A percentile compares a stretch with the other conserved stretches of the same genome.
Evolutionary conservation across 2,797 vertebrate species (phyloP).

Genomic region (Silurus aristotelis): DNA sequence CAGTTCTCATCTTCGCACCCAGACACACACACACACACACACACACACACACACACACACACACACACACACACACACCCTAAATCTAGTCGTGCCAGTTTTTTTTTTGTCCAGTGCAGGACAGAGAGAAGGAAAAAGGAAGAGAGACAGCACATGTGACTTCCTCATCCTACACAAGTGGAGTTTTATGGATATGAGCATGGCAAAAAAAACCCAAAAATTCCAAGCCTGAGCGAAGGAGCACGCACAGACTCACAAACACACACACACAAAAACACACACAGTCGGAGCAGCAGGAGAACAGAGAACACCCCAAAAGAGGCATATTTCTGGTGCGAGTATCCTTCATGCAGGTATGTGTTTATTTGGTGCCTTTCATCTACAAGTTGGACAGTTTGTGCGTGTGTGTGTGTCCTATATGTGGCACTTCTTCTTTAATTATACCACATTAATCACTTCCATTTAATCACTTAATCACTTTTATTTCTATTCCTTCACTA

Average conservation of each 20-base stretch:
- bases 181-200: constrained; percentile 37
- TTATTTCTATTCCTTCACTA: background rate
- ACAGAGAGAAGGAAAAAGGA: constrained; percentile 36
- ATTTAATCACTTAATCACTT: constrained; percentile 13
- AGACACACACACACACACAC: constrained; percentile 22
- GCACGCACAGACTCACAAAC: constrained; percentile 12
- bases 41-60: constrained; percentile 14
- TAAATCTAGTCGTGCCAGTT: constrained; percentile 2
- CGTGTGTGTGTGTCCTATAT: constrained; percentile 1
- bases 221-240: constrained; percentile 36
- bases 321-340: constrained; percentile 30
- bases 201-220: constrained; percentile 28
- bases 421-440: constrained; percentile 11
- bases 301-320: background rate
- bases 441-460: constrained; percentile 25
- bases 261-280: constrained; percentile 1
- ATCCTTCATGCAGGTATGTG: constrained; percentile 1
- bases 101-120: constrained; percentile 24
- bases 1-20: constrained; percentile 1
- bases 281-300: background rate
- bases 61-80: constrained; percentile 13
- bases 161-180: constrained; percentile 30
- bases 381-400: background rate
- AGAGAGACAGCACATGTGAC: constrained; percentile 32
- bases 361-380: background rate